Evolutionary conservation across 2,113 vertebrate species (phyloP), one percentile per base, ranked within the genome.

Genomic region (Eubucco bourcierii): DNA sequence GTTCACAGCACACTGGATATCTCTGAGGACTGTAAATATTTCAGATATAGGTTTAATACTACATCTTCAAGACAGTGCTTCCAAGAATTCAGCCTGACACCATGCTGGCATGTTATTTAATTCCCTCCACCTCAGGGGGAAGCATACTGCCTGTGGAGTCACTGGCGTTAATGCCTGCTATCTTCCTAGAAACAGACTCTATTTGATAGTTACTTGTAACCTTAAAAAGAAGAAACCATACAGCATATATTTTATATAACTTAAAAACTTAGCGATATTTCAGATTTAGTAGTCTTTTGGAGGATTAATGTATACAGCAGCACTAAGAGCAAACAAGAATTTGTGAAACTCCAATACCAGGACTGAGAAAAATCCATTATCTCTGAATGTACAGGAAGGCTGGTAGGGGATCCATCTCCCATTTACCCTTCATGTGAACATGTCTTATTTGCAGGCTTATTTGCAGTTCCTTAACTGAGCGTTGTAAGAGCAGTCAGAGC

Each of bases 331-430:
- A 76, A 73, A 63, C 9, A 72, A 55, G 9, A 56, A n/a, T 34
- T 75, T 68, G 9, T 84, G 25, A 68, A 81, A 79, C 5, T 33
- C 41, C 33, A 34, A 12, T 88, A 31, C 50, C 21, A 34, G 7
- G 15, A 47, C 29, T 67, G 58, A 78, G 53, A 44, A 15, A 80
- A 72, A 53, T 29, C 4, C 8, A 3, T 53, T 81, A 13, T 27
- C 15, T 27, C 24, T 55, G 10, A 13, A 7, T 50, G 12, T 47
- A 14, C 27, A 37, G 37, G 12, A 80, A 10, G 17, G 3, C 19
- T 0, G 0, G 3, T 78, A 25, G 1, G 4, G 3, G 9, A 63
- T 52, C 10, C 3, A 17, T 9, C 6, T 65, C 63, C 75, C 16
- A 5, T 4, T 5, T 47, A 64, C 10, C n/a, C 25, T 33, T 80